A percentile compares a stretch with the other conserved stretches of the same genome.
Conservation (phyloP, 2,797 vertebrate species). For the Enteromius viviparus region DNA sequence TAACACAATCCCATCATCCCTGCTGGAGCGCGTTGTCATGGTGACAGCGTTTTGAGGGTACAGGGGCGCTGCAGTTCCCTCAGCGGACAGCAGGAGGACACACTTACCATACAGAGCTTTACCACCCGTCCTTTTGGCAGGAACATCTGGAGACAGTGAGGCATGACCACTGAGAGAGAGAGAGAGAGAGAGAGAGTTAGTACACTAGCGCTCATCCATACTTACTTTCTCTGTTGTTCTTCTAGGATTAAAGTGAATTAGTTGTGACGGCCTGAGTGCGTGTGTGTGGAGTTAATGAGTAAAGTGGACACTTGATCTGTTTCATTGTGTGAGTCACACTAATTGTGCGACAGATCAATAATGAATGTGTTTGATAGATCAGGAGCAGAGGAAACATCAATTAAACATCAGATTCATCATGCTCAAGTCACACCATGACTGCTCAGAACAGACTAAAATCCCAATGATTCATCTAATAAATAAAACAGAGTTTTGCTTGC, state of each 20-base stretch:
- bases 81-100: neutral
- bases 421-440: neutral
- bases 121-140: slow-evolving; percentile 64
- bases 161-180: slow-evolving; percentile 66
- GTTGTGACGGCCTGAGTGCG: neutral
- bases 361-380: slow-evolving; percentile 49
- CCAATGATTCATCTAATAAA: neutral
- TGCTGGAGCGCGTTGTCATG: neutral
- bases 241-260: neutral
- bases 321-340: slow-evolving; percentile 57
- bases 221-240: neutral
- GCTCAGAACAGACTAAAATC: neutral
- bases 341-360: slow-evolving; percentile 63
- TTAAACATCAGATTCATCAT: slow-evolving; percentile 5
- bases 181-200: neutral
- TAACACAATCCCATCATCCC: neutral
- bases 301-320: slow-evolving; percentile 60
- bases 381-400: slow-evolving; percentile 22
- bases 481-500: neutral
- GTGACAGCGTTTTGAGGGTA: neutral
- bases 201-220: neutral
- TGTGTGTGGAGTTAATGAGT: slow-evolving; percentile 6
- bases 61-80: neutral
- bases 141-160: slow-evolving; percentile 65
- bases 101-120: slow-evolving; percentile 75